phyloP scores from a whole-genome alignment of 2,888 invertebrate species.

The Cryptus viduatorius region DNA sequence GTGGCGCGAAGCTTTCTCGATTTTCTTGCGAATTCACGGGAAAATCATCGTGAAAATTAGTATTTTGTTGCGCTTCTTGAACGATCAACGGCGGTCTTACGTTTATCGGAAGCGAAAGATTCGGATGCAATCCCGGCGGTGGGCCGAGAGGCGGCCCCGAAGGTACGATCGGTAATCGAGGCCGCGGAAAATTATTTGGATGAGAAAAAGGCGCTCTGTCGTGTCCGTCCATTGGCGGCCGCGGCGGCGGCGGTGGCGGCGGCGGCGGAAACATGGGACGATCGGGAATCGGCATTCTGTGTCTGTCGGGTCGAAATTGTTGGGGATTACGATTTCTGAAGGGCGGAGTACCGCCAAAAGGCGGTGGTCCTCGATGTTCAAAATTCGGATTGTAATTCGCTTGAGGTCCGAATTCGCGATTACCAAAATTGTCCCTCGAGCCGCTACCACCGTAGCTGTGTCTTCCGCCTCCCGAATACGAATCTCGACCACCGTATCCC shows the following conservation, averaged over 20 bases:
- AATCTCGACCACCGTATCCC: conserved; percentile 85
- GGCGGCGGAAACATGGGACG: conserved; percentile 65
- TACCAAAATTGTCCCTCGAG: conserved; percentile 75
- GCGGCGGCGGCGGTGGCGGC: conserved; percentile 70
- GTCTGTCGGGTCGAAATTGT: conserved; percentile 77
- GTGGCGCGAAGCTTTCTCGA: conserved; percentile 42
- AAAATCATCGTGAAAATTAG: conserved; percentile 72
- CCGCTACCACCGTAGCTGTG: conserved; percentile 81
- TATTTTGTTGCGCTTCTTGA: conserved; percentile 25
- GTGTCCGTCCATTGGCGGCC: conserved; percentile 67
- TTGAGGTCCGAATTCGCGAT: conserved; percentile 78
- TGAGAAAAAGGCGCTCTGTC: conserved; percentile 71
- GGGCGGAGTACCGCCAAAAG: conserved; percentile 75
- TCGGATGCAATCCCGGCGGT: conserved; percentile 64
- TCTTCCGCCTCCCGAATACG: conserved; percentile 80
- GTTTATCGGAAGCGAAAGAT: conserved; percentile 45
- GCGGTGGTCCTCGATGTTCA: conserved; percentile 78
- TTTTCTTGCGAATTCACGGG: conserved; percentile 64
- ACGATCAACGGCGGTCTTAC: conserved; percentile 32
- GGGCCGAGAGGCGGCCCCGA: conserved; percentile 69
- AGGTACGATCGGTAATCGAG: conserved; percentile 52
- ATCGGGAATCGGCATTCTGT: conserved; percentile 57
- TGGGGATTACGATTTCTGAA: conserved; percentile 81
- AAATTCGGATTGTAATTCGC: conserved; percentile 79
- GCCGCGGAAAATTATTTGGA: conserved; percentile 63